These are phyloP conservation scores for Agonopterix heracliana DNA, from an alignment of 2,888 invertebrate genomes.

Conservation along the genomic window DNA sequence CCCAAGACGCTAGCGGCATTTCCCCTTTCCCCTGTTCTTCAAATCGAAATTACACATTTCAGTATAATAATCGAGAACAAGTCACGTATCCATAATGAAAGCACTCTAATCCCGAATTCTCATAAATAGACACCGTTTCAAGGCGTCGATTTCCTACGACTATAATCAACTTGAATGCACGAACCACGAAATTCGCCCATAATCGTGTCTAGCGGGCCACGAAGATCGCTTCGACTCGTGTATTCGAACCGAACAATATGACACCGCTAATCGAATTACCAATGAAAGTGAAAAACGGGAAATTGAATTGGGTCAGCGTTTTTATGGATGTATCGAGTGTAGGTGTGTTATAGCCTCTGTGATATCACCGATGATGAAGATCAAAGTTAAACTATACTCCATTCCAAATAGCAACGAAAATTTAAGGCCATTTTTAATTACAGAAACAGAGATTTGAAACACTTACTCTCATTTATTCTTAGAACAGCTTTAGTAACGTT, in stretches of 20 bases:
- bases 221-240: slow-evolving; percentile 26
- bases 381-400: too few relatives aligned
- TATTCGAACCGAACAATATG: slow-evolving; percentile 27
- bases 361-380: too few relatives aligned
- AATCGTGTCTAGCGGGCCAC: slow-evolving; percentile 28
- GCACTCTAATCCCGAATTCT: slow-evolving; percentile 1
- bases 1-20: too few relatives aligned
- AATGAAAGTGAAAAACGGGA: slow-evolving; percentile 24
- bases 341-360: too few relatives aligned
- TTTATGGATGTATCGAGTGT: too few relatives aligned
- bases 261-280: slow-evolving; percentile 47
- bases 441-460: too few relatives aligned
- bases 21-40: too few relatives aligned
- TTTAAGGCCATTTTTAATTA: too few relatives aligned
- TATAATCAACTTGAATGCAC: slow-evolving; percentile 25
- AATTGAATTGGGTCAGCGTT: not conserved
- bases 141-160: slow-evolving; percentile 14
- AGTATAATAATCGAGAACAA: not conserved
- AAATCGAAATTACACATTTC: too few relatives aligned
- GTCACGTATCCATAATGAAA: slow-evolving; percentile 5
- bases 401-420: too few relatives aligned
- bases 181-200: slow-evolving; percentile 33
- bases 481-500: too few relatives aligned
- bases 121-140: slow-evolving; percentile 10
- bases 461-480: too few relatives aligned